These are phyloP conservation scores for Balaeniceps rex DNA, from an alignment of 2,113 vertebrate species.

Conservation along the genomic window DNA sequence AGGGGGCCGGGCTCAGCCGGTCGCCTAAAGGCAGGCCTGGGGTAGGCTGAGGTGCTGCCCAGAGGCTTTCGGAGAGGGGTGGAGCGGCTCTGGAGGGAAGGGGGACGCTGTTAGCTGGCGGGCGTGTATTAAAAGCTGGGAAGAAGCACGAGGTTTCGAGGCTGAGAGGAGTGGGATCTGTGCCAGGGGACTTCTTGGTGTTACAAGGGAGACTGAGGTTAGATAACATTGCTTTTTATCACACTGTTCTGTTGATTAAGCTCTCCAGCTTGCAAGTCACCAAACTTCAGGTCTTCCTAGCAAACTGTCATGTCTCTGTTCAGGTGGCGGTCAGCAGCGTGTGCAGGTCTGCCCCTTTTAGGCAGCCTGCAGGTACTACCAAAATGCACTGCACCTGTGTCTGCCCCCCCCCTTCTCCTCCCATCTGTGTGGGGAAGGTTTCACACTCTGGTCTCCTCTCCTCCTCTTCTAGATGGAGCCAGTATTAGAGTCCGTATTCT, in stretches of 20 bases:
- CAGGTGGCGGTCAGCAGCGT: accelerated
- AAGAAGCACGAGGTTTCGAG: neutral
- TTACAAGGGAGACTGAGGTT: accelerated
- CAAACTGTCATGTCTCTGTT: accelerated
- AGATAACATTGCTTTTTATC: accelerated
- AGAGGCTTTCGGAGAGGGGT: neutral
- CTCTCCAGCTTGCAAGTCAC: neutral
- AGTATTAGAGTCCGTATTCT: accelerated
- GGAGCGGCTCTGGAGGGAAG: neutral
- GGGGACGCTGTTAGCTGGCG: neutral
- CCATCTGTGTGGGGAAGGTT: accelerated
- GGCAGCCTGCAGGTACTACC: neutral
- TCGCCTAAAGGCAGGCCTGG: accelerated
- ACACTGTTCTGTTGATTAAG: neutral
- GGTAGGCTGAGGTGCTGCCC: neutral
- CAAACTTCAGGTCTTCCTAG: accelerated
- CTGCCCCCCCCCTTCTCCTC: too few species aligned
- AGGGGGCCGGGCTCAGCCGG: too few species aligned
- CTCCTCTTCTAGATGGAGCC: neutral
- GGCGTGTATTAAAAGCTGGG: neutral
- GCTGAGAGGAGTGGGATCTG: neutral
- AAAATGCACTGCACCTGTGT: neutral
- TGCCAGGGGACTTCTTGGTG: too few species aligned
- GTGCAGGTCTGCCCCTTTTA: neutral
- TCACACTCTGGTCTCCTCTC: accelerated